Evolutionary conservation across 2,888 invertebrate genomes (phyloP).

Genomic region (Mystacides longicornis): DNA sequence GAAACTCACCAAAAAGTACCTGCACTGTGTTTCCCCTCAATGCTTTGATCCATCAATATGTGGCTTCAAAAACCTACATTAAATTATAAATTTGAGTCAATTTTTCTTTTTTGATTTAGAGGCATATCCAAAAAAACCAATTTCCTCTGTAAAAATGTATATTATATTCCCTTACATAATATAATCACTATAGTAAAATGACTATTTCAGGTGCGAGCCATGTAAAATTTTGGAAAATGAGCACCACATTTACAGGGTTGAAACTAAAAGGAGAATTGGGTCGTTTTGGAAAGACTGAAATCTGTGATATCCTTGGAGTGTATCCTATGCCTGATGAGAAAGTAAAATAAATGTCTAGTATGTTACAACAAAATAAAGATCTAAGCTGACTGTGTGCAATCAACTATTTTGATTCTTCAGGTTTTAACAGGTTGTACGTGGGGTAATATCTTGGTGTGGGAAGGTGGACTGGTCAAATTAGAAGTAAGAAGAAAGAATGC

Average conservation of each 20-base stretch:
- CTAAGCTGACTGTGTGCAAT: neutral
- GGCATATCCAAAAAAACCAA: no score
- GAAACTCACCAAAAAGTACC: no score
- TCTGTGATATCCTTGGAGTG: conserved; percentile 79
- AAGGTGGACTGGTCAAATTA: conserved; percentile 78
- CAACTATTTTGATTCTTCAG: conserved; percentile 34
- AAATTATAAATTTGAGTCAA: no score
- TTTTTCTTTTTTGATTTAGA: no score
- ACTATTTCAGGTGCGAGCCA: conserved; percentile 55
- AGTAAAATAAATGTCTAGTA: conserved; percentile 38
- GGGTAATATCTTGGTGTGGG: conserved; percentile 91
- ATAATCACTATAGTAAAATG: neutral
- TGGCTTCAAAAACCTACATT: no score
- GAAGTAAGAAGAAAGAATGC: conserved; percentile 68
- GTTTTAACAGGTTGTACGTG: conserved; percentile 80
- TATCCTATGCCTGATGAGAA: conserved; percentile 85
- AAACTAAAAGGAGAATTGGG: conserved; percentile 86
- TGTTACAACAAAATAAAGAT: neutral
- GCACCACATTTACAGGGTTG: conserved; percentile 80
- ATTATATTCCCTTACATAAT: no score
- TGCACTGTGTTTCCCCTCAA: no score
- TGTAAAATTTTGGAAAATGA: conserved; percentile 92
- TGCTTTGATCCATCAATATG: no score
- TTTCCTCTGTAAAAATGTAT: no score
- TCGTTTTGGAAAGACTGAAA: conserved; percentile 86